Percentiles rank a stretch among this genome's conserved stretches.
These are phyloP conservation scores for Aleiodes sp. DNA, from an alignment of 1,140 invertebrate genomes.

Conservation along the genomic window DNA sequence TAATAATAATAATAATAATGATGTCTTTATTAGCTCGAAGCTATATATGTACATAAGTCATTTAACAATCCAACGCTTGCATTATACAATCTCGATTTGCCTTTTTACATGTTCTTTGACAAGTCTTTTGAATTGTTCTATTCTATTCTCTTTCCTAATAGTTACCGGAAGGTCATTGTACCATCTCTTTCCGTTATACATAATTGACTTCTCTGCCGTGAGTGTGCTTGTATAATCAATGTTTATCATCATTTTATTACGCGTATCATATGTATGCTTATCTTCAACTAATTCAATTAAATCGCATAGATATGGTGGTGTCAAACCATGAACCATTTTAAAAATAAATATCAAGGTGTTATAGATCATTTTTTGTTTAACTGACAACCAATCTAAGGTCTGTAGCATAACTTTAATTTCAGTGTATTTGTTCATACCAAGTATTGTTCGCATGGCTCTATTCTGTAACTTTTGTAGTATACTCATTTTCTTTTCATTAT, in stretches of 20 bases:
- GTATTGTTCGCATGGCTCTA: neutral
- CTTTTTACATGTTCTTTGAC: neutral
- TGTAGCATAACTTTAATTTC: neutral
- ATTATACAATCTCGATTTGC: neutral
- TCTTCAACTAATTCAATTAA: neutral
- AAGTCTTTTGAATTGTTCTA: neutral
- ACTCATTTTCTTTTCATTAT: neutral
- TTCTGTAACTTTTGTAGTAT: neutral
- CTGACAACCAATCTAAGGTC: neutral
- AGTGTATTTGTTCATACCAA: neutral
- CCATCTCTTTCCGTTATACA: neutral
- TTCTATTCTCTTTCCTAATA: neutral
- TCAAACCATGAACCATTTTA: neutral
- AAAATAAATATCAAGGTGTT: neutral
- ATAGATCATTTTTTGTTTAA: neutral
- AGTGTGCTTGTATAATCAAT: neutral
- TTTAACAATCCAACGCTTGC: neutral
- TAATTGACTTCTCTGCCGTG: neutral
- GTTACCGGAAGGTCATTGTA: neutral
- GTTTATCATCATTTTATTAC: neutral
- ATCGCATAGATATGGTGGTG: neutral
- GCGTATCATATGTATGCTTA: neutral
- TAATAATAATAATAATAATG: conserved; percentile 47
- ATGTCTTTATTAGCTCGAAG: neutral
- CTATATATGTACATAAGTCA: neutral